These are phyloP conservation scores for Meloidogyne hapla DNA, from an alignment of 1,140 invertebrate genomes.

Conservation along the genomic window DNA sequence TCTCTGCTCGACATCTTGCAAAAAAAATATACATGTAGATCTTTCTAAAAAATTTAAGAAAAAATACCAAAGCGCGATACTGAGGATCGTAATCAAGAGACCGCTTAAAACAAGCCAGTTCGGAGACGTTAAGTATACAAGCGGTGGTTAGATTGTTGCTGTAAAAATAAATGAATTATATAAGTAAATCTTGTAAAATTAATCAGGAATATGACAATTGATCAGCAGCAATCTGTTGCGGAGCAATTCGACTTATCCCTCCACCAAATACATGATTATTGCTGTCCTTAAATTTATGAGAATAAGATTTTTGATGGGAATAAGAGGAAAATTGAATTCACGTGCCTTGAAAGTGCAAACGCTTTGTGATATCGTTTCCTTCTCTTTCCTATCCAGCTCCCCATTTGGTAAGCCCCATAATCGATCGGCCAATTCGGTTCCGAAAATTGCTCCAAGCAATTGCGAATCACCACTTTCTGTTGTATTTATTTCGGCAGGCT, in stretches of 20 bases:
- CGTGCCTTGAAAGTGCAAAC: neutral
- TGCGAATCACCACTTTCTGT: conserved; percentile 22
- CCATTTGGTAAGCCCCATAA: conserved; percentile 44
- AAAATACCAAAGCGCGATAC: conserved; percentile 35
- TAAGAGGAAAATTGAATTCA: neutral
- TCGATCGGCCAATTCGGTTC: conserved; percentile 46
- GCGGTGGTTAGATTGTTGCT: conserved; percentile 50
- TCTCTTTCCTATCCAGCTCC: conserved; percentile 31
- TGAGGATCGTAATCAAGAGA: conserved; percentile 44
- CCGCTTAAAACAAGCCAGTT: conserved; percentile 42
- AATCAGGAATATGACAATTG: conserved; percentile 2
- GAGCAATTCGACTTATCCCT: conserved; percentile 48
- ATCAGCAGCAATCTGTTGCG: neutral
- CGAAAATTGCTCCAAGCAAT: conserved; percentile 41
- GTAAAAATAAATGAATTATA: conserved; percentile 21
- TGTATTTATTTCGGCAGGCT: neutral
- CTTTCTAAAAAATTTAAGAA: too few relatives aligned
- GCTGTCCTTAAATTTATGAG: conserved; percentile 2
- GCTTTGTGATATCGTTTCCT: conserved; percentile 12
- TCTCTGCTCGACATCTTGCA: conserved; percentile 32
- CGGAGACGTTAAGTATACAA: conserved; percentile 34
- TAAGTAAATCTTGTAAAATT: neutral
- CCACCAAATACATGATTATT: conserved; percentile 48
- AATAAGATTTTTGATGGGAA: neutral
- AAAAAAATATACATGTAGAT: too few relatives aligned